These are phyloP conservation scores for Axea sp. DNA, from an alignment of 2,888 invertebrate genomes.

Conservation along the genomic window DNA sequence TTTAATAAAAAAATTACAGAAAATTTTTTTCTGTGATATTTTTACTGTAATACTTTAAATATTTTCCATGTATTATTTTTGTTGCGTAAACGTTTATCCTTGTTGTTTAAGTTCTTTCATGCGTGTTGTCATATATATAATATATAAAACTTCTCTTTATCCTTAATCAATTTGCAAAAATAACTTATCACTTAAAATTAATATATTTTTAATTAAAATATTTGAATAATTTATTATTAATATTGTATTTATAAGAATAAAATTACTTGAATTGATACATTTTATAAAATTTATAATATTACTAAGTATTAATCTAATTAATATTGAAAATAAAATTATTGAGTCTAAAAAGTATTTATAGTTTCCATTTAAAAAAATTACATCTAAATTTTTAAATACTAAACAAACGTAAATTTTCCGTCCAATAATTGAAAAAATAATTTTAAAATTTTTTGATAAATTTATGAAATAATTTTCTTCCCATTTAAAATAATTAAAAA, in stretches of 20 bases:
- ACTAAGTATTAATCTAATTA: conserved; percentile 72
- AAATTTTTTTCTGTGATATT: too few relatives aligned
- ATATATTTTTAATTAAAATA: conserved; percentile 20
- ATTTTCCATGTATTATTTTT: too few relatives aligned
- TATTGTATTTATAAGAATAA: conserved; percentile 32
- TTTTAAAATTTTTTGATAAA: conserved; percentile 63
- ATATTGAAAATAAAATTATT: conserved; percentile 33
- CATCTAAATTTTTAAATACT: conserved; percentile 35
- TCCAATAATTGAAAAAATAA: conserved; percentile 54
- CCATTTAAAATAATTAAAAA: conserved; percentile 15
- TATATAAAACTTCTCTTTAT: conserved; percentile 6
- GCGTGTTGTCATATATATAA: too few relatives aligned
- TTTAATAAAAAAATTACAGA: too few relatives aligned
- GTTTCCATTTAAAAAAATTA: conserved; percentile 16
- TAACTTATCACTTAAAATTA: not conserved
- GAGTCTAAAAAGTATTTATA: conserved; percentile 18
- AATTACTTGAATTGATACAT: conserved; percentile 61
- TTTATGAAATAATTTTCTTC: conserved; percentile 52
- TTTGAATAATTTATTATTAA: conserved; percentile 36
- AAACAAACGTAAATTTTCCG: conserved; percentile 59
- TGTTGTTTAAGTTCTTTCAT: too few relatives aligned
- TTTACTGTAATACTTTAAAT: too few relatives aligned
- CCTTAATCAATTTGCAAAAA: conserved; percentile 10
- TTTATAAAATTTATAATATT: conserved; percentile 67
- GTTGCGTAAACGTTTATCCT: too few relatives aligned